A percentile compares a stretch with the other conserved stretches of the same genome.
These are phyloP conservation scores for Rhinogobius similis DNA, from an alignment of 2,113 vertebrate genomes.

Conservation along the genomic window DNA sequence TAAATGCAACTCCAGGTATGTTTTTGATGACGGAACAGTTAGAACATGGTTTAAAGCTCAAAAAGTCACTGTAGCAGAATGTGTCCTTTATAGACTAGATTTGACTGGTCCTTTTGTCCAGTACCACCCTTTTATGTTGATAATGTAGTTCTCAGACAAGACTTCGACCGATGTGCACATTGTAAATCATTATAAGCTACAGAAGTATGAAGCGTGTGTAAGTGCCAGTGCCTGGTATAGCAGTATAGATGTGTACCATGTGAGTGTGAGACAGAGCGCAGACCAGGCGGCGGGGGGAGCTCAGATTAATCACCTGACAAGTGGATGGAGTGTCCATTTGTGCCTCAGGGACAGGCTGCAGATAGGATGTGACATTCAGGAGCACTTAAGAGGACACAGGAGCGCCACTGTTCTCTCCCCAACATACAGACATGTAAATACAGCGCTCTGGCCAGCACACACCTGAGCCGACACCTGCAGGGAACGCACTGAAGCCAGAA, in stretches of 20 bases:
- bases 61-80: no score
- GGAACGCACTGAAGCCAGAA: not conserved
- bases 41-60: no score
- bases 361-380: conserved; percentile 72
- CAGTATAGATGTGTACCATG: conserved; percentile 37
- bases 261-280: conserved; percentile 58
- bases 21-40: no score
- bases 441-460: conserved; percentile 4
- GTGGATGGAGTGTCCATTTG: conserved; percentile 74
- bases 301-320: conserved; percentile 74
- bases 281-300: conserved; percentile 45
- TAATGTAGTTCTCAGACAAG: no score
- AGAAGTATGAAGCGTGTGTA: not conserved
- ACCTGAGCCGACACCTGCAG: conserved; percentile 1
- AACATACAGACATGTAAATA: conserved; percentile 14
- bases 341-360: conserved; percentile 66
- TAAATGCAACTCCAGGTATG: no score
- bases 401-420: conserved; percentile 15
- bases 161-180: no score
- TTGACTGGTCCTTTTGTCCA: no score
- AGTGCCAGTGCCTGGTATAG: conserved; percentile 40
- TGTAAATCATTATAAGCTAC: not conserved
- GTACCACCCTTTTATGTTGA: no score
- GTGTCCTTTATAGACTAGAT: no score
- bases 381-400: conserved; percentile 64